A percentile compares a stretch with the other conserved stretches of the same genome.
Conservation (phyloP, 2,797 vertebrate genomes). For the Nothura maculosa region DNA sequence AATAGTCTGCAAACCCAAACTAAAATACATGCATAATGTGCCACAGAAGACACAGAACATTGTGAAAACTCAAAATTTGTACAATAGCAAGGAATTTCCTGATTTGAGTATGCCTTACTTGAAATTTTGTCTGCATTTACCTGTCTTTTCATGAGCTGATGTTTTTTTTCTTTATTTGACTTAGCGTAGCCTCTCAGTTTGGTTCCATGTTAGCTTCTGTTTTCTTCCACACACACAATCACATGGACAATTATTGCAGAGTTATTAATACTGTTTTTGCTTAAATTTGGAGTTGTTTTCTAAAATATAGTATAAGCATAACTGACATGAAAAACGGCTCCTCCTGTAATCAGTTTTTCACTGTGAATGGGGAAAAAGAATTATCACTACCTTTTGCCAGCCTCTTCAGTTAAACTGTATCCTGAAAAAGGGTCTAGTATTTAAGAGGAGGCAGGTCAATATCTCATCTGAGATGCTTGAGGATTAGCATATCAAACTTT, state of each 20-base stretch:
- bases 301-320: background rate
- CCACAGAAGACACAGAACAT: accelerated
- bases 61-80: background rate
- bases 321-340: background rate
- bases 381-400: background rate
- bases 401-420: background rate
- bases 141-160: background rate
- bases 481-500: background rate
- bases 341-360: background rate
- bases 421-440: background rate
- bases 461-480: background rate
- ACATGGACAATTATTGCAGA: background rate
- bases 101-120: background rate
- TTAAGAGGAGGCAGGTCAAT: background rate
- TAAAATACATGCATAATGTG: background rate
- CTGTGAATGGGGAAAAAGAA: background rate
- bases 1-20: accelerated
- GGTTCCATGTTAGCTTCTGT: background rate
- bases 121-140: background rate
- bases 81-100: background rate
- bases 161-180: background rate
- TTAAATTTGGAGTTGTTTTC: background rate
- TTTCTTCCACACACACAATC: background rate
- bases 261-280: background rate
- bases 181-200: background rate